Evolutionary conservation across 2,888 invertebrate genomes (phyloP).

Genomic region (Tetramorium bicarinatum): DNA sequence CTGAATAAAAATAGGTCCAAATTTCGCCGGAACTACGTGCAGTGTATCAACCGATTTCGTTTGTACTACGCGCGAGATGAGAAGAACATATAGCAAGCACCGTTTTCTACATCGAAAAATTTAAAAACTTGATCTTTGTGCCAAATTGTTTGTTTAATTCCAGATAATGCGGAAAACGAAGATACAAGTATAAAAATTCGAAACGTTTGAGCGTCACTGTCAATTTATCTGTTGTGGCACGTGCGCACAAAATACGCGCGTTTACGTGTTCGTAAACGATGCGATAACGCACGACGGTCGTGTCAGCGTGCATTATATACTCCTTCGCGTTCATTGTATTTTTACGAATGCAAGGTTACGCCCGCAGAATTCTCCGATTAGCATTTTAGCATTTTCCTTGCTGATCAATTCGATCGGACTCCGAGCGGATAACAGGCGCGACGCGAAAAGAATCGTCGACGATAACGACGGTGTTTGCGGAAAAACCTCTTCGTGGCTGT

Average conservation of each 20-base stretch:
- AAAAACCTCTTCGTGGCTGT: conserved; percentile 48
- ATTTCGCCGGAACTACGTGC: not conserved
- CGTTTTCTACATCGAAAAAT: not conserved
- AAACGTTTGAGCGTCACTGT: conserved; percentile 75
- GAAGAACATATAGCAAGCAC: not conserved
- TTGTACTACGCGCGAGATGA: not conserved
- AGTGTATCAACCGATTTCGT: not conserved
- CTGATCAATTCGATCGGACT: conserved; percentile 14
- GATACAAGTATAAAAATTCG: not conserved
- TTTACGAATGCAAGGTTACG: conserved; percentile 74
- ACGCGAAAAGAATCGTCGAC: conserved; percentile 52
- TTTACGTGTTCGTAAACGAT: conserved; percentile 55
- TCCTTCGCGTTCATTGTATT: conserved; percentile 78
- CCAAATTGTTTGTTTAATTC: not conserved
- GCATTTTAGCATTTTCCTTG: conserved; percentile 65
- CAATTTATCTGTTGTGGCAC: conserved; percentile 78
- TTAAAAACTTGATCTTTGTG: not conserved
- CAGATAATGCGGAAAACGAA: not conserved
- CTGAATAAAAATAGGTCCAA: not conserved
- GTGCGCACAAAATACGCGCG: conserved; percentile 62
- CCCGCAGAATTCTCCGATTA: conserved; percentile 64
- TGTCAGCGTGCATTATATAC: conserved; percentile 76
- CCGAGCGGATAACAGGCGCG: conserved; percentile 37
- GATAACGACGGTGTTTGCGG: conserved; percentile 57
- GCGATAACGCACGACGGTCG: conserved; percentile 73